Conservation (phyloP, 2,797 vertebrate species). For the Sebastes umbrosus region DNA sequence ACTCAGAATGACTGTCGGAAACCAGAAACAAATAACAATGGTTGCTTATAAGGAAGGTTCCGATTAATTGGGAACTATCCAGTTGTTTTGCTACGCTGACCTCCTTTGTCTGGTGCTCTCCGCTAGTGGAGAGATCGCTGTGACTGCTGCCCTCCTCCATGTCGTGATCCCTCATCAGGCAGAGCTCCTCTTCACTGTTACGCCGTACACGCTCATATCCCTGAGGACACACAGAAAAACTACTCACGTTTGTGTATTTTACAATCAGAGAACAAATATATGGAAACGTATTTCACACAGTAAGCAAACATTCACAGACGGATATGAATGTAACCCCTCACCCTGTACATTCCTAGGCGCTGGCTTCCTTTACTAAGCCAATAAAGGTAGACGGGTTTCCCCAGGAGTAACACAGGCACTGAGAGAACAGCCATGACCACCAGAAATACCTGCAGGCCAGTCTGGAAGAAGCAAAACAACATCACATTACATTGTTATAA, state of each 20-base stretch:
- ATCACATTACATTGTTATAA: background rate
- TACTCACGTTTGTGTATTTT: background rate
- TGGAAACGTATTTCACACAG: background rate
- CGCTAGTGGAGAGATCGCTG: slow-evolving; percentile 78
- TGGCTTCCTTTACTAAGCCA: slow-evolving; percentile 89
- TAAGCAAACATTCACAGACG: background rate
- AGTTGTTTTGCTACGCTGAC: slow-evolving; percentile 66
- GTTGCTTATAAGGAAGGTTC: background rate
- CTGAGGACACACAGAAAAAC: slow-evolving; percentile 37
- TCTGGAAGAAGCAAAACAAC: slow-evolving; percentile 68
- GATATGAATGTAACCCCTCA: slow-evolving; percentile 64
- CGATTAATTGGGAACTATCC: background rate
- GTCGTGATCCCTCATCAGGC: slow-evolving; percentile 86
- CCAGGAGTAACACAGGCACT: slow-evolving; percentile 92
- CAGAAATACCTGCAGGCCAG: slow-evolving; percentile 87
- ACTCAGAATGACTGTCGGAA: background rate
- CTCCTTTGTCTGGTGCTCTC: slow-evolving; percentile 84
- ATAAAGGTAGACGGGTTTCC: slow-evolving; percentile 93
- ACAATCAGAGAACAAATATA: background rate
- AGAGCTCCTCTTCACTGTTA: slow-evolving; percentile 93
- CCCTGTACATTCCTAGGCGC: slow-evolving; percentile 87
- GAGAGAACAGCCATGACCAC: slow-evolving; percentile 86
- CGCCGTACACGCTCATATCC: slow-evolving; percentile 92
- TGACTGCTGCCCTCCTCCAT: slow-evolving; percentile 88
- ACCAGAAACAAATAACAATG: background rate